Base-by-base conservation (phyloP, 92 coral and sea anemone genomes). In the Siderastrea radians region DNA sequence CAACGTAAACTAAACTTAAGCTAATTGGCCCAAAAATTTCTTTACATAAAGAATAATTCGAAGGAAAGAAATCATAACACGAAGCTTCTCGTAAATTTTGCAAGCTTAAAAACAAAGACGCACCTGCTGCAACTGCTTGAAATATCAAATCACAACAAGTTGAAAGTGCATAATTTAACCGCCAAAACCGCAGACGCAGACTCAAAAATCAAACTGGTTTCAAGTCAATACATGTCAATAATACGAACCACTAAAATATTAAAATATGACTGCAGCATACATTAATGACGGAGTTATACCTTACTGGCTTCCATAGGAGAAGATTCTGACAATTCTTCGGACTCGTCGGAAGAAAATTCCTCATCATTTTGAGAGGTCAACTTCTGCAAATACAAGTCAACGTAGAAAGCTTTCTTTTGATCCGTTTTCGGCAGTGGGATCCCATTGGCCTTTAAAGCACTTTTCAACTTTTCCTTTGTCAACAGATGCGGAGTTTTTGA, bases 401-500 rank as follows among this genome's bases (percentile, higher is more conserved):
- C 98, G 52, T 98, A 98, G 26, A 92, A 92, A 63, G 95, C 96
- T 51, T 98, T 98, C 58, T 72, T 92, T 75, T 94, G 98, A 54
- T 98, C 99, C 52, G 94, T 85, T 75, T 84, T 88, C 74, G 99
- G 99, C 62, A 98, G 72, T 10, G 88, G 75, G 43, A 98, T 65
- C 8, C 98, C 98, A 62, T 95, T 95, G 4, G 93, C 89, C 72
- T 75, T 87, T 26, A 98, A 85, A 3, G 94, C 99, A 68, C 86
- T 66, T 68, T 98, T 98, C 19, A 98, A 91, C 69, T 90, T 88
- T n/a, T 95, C 98, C 60, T 98, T 98, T 64, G 99, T 98, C 14
- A 98, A 78, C 58, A 87, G 90, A 78, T 93, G 86, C 0, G 99
- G 99, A 88, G 90, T 90, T 44, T 84, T 88, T 48, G 92, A 93